phyloP scores from a whole-genome alignment of 2,888 invertebrate genomes.

The Griposia aprilina region DNA sequence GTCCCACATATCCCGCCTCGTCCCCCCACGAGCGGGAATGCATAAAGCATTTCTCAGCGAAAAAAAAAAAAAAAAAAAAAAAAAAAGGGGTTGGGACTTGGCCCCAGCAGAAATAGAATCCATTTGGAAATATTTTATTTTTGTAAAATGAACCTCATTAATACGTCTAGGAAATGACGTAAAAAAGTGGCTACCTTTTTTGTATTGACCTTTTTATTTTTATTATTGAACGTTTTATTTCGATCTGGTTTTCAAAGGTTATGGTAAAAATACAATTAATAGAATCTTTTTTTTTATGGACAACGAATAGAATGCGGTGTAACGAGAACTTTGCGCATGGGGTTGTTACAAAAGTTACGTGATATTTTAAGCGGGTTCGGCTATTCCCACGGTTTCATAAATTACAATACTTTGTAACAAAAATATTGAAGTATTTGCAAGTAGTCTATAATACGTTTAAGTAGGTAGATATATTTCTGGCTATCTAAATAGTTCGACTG shows the following conservation, averaged over 20 bases:
- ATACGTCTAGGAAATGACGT: conserved; percentile 55
- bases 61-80: no score
- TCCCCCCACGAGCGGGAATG: no score
- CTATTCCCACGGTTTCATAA: conserved; percentile 1
- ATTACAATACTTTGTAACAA: not conserved
- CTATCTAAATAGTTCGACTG: not conserved
- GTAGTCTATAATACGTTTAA: not conserved
- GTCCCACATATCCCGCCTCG: no score
- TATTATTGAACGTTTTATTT: conserved; percentile 44
- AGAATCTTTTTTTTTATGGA: conserved; percentile 15
- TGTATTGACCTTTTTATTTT: conserved; percentile 39
- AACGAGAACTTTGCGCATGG: not conserved
- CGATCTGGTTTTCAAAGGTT: conserved; percentile 41
- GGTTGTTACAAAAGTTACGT: conserved; percentile 28
- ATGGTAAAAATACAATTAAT: conserved; percentile 56
- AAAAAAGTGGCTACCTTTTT: conserved; percentile 53
- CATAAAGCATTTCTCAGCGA: no score
- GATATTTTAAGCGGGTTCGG: conserved; percentile 34
- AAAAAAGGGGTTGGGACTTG: conserved; percentile 73
- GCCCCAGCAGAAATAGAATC: conserved; percentile 71
- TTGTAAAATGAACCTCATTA: conserved; percentile 46
- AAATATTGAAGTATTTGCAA: not conserved
- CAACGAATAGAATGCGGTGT: not conserved
- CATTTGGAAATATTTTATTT: conserved; percentile 67
- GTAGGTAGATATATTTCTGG: not conserved